Conservation (phyloP, 2,797 vertebrate species). For the Eleutherodactylus coqui region DNA sequence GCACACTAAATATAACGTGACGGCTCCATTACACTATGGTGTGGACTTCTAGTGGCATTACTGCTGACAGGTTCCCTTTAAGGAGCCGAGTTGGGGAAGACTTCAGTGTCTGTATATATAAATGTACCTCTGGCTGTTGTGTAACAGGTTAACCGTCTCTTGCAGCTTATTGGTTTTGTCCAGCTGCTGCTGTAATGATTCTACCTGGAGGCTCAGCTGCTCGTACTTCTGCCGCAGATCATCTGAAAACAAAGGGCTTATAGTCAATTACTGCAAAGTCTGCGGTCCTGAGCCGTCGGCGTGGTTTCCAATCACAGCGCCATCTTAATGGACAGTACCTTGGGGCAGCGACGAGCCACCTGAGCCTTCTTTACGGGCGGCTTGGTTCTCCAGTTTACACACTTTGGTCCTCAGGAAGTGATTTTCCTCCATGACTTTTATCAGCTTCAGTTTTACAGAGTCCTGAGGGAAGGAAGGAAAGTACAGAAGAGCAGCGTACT, state of each 20-base stretch:
- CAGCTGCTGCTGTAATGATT: conserved; percentile 68
- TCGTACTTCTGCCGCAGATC: conserved; percentile 66
- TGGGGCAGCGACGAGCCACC: not conserved
- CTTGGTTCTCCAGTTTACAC: conserved; percentile 60
- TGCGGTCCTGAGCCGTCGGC: too few relatives aligned
- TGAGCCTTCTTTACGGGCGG: conserved; percentile 19
- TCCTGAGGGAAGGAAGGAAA: conserved; percentile 45
- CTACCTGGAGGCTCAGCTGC: conserved; percentile 63
- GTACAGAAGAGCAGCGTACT: too few relatives aligned
- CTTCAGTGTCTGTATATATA: not conserved
- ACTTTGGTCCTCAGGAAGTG: conserved; percentile 60
- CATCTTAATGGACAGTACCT: not conserved
- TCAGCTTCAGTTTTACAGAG: conserved; percentile 67
- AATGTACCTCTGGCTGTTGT: conserved; percentile 69
- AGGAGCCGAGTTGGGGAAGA: too few relatives aligned
- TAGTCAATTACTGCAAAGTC: not conserved
- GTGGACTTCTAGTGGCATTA: too few relatives aligned
- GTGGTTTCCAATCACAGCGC: not conserved
- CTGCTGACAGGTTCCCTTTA: too few relatives aligned
- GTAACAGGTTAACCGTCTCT: conserved; percentile 67
- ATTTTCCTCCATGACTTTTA: conserved; percentile 70
- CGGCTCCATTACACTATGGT: too few relatives aligned
- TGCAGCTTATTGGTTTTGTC: conserved; percentile 65
- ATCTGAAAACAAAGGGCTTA: conserved; percentile 32
- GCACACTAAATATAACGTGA: too few relatives aligned